These are phyloP conservation scores for Hemicentrotus pulcherrimus DNA, from an alignment of 35 echinoderm and acorn worm species.

Conservation along the genomic window DNA sequence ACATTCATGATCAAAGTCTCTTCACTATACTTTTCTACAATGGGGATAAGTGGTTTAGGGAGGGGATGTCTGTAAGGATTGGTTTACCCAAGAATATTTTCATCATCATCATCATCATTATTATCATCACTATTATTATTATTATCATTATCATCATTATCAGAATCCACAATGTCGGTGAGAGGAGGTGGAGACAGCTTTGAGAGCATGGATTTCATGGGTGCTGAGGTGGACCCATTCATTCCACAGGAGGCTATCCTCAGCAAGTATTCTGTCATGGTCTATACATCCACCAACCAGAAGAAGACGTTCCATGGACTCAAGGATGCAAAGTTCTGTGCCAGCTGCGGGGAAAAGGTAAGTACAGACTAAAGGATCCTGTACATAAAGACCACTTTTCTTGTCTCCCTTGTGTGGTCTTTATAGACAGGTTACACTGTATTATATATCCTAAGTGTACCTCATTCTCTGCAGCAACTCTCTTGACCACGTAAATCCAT, in stretches of 20 bases:
- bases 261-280: conserved; percentile 98
- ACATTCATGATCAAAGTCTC: no score
- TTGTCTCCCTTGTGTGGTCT: no score
- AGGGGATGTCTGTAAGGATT: no score
- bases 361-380: not conserved
- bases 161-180: conserved; percentile 68
- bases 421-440: no score
- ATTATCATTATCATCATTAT: not conserved
- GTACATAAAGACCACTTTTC: no score
- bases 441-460: no score
- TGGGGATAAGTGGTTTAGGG: no score
- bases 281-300: conserved; percentile 91
- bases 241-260: conserved; percentile 95
- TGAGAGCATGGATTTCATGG: conserved; percentile 83
- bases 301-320: conserved; percentile 93
- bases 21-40: no score
- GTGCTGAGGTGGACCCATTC: conserved; percentile 90
- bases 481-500: no score
- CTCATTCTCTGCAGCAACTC: no score
- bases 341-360: conserved; percentile 97
- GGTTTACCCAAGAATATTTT: no score
- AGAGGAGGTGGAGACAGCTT: conserved; percentile 68
- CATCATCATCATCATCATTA: not conserved
- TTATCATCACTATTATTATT: no score
- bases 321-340: conserved; percentile 97